Conservation (phyloP, 2,113 vertebrate species). For the Nyctereutes procyonoides region DNA sequence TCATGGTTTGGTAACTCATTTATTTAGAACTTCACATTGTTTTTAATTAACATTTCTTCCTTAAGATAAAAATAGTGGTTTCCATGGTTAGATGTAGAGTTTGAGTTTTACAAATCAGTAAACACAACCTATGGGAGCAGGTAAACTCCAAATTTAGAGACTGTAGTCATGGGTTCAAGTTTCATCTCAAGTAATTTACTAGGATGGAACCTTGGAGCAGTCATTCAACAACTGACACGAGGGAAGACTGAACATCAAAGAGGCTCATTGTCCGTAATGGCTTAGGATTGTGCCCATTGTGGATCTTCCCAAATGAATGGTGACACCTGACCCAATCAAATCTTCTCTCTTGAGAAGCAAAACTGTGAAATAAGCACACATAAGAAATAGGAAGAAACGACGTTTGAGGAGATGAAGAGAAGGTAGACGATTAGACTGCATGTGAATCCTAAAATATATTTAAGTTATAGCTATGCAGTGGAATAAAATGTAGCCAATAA, state of each 20-base stretch:
- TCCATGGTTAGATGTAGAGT: neutral
- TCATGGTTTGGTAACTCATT: neutral
- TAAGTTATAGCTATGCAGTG: neutral
- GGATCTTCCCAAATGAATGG: neutral
- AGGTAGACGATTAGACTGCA: neutral
- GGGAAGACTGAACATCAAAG: neutral
- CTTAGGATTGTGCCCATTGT: neutral
- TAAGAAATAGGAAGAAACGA: neutral
- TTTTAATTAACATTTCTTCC: neutral
- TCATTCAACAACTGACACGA: neutral
- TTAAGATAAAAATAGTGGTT: neutral
- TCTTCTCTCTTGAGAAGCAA: neutral
- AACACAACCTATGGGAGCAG: neutral
- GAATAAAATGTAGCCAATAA: neutral
- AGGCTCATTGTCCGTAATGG: neutral
- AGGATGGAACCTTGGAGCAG: neutral
- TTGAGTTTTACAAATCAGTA: neutral
- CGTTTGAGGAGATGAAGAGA: neutral
- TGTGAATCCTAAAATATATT: neutral
- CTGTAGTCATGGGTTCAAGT: neutral
- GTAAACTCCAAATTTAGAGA: neutral
- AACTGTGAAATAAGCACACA: neutral
- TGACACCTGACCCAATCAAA: neutral
- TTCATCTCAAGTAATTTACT: neutral
- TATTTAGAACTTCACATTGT: neutral